These are phyloP conservation scores for Neogobius melanostomus DNA, from an alignment of 2,113 vertebrate species.

Conservation along the genomic window DNA sequence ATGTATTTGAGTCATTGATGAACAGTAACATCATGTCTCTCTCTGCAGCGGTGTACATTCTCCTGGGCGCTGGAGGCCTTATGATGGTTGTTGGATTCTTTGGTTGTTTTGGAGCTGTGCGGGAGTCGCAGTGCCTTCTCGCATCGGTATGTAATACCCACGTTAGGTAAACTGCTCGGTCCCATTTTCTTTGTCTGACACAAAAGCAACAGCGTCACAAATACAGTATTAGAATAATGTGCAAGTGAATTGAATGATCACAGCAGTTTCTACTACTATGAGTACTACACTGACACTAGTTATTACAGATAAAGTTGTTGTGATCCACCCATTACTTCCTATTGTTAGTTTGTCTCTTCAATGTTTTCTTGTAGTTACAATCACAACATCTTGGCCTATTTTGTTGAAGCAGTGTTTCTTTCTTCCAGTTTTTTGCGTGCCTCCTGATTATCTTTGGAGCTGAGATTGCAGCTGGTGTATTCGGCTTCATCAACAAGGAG, in stretches of 20 bases:
- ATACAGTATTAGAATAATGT: no score
- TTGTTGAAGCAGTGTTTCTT: background rate
- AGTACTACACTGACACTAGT: no score
- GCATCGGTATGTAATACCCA: conserved; percentile 78
- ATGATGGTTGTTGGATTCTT: conserved; percentile 95
- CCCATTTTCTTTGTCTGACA: no score
- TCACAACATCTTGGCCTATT: background rate
- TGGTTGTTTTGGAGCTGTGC: conserved; percentile 92
- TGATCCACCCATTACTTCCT: no score
- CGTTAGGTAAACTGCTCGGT: background rate
- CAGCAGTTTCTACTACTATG: no score
- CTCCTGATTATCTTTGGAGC: conserved; percentile 95
- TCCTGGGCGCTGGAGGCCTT: conserved; percentile 87
- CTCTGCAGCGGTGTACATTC: conserved; percentile 86
- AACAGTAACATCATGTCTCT: background rate
- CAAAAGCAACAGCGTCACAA: no score
- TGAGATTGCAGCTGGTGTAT: conserved; percentile 91
- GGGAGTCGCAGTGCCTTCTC: conserved; percentile 94
- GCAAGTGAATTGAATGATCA: no score
- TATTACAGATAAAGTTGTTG: no score
- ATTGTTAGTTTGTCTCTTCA: no score
- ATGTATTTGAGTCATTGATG: no score
- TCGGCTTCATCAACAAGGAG: conserved; percentile 91
- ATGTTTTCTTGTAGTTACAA: no score
- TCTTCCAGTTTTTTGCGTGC: conserved; percentile 91